phyloP scores from a whole-genome alignment of 1,140 invertebrate species.

The Pinna nobilis region DNA sequence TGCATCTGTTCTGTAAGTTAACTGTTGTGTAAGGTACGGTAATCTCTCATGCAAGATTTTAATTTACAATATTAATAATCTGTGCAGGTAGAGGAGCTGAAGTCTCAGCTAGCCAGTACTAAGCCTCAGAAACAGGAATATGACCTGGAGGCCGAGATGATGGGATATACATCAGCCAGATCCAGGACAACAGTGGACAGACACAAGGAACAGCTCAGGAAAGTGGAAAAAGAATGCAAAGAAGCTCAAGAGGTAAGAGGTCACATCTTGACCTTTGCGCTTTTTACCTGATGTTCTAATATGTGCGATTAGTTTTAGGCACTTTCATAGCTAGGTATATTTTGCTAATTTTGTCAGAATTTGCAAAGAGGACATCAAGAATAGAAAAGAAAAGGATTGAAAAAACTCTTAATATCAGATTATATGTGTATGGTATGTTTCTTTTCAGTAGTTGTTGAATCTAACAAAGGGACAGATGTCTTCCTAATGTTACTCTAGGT shows the following conservation, averaged over 20 bases:
- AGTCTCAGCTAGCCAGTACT: constrained; percentile 45
- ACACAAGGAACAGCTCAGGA: constrained; percentile 65
- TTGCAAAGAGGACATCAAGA: not conserved
- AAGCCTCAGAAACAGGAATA: constrained; percentile 9
- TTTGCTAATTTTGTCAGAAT: too few relatives aligned
- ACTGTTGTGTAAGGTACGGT: too few relatives aligned
- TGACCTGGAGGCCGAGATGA: constrained; percentile 60
- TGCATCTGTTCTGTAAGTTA: too few relatives aligned
- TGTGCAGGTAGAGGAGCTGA: constrained; percentile 64
- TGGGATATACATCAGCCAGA: constrained; percentile 42
- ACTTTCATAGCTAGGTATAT: not conserved
- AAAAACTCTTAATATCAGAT: not conserved
- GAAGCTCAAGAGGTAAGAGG: constrained; percentile 70
- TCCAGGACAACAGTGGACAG: constrained; percentile 57
- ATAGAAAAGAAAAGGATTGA: not conserved
- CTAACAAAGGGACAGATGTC: too few relatives aligned
- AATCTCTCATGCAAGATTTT: too few relatives aligned
- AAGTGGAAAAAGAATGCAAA: constrained; percentile 70
- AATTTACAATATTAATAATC: not conserved
- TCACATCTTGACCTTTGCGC: too few relatives aligned
- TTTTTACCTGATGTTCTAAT: too few relatives aligned
- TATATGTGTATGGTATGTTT: too few relatives aligned
- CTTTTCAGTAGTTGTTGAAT: too few relatives aligned
- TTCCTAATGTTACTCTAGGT: too few relatives aligned
- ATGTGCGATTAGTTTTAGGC: not conserved